phyloP scores from a whole-genome alignment of 2,113 vertebrate genomes.

The Spea multiplicata region DNA sequence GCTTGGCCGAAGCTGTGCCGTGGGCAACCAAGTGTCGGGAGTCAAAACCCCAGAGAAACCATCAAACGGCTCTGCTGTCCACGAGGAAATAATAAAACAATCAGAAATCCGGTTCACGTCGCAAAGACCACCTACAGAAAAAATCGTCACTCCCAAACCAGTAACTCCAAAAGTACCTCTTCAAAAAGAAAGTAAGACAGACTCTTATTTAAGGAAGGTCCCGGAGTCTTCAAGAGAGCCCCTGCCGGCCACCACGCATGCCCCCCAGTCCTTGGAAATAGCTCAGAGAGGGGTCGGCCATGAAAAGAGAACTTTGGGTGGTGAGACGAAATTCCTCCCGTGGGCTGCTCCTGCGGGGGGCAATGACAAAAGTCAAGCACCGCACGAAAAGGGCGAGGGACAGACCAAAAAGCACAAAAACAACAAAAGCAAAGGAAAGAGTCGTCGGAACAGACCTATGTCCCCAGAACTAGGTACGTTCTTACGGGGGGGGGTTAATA shows the following conservation, averaged over 20 bases:
- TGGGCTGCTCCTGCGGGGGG: constrained; percentile 56
- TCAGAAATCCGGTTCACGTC: constrained; percentile 15
- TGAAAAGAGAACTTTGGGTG: constrained; percentile 49
- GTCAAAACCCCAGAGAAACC: constrained; percentile 42
- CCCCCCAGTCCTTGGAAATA: constrained; percentile 30
- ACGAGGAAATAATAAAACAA: constrained; percentile 29
- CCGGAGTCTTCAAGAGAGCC: constrained; percentile 50
- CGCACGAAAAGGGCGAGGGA: constrained; percentile 62
- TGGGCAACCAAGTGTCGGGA: constrained; percentile 47
- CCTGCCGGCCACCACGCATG: constrained; percentile 53
- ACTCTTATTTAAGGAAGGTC: constrained; percentile 40
- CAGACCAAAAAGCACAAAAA: constrained; percentile 67
- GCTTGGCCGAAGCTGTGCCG: constrained; percentile 47
- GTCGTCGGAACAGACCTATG: constrained; percentile 76
- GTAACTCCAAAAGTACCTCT: not conserved
- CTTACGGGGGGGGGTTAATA: too few relatives aligned
- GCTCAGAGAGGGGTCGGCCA: constrained; percentile 52
- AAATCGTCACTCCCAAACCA: constrained; percentile 2
- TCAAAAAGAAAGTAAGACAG: constrained; percentile 9
- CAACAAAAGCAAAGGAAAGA: constrained; percentile 77
- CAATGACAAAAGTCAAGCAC: constrained; percentile 25
- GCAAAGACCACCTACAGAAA: constrained; percentile 13
- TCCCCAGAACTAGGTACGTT: constrained; percentile 85
- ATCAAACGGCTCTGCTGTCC: constrained; percentile 36
- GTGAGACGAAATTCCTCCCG: constrained; percentile 64